A percentile compares a stretch with the other conserved stretches of the same genome.
Evolutionary conservation across 2,888 invertebrate species (phyloP).

Genomic region (Synergus gifuensis): DNA sequence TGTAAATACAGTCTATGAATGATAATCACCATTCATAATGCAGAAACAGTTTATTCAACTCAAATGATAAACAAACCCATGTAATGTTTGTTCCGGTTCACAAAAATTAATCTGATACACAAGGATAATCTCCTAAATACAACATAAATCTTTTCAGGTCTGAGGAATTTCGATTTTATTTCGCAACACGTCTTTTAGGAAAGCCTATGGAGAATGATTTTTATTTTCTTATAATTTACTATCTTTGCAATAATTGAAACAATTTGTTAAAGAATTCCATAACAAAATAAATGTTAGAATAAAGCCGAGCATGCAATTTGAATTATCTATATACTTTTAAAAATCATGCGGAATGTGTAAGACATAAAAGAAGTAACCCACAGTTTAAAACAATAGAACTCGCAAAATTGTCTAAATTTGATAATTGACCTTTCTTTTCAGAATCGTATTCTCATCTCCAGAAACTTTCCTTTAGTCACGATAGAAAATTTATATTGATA

Average conservation of each 20-base stretch:
- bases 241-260: background rate
- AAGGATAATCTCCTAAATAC: background rate
- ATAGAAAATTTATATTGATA: background rate
- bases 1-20: background rate
- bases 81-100: background rate
- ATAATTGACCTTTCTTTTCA: background rate
- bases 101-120: background rate
- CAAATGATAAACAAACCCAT: background rate
- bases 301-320: background rate
- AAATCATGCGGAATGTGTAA: background rate
- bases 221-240: background rate
- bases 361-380: background rate
- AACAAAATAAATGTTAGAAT: background rate
- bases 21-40: background rate
- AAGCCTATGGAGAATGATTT: conserved; percentile 9
- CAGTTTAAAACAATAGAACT: background rate
- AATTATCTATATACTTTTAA: no score
- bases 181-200: background rate
- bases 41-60: background rate
- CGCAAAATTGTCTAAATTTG: background rate
- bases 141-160: background rate
- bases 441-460: background rate
- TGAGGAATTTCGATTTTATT: background rate
- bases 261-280: background rate
- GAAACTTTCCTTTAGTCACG: conserved; percentile 8